Evolutionary conservation across 1,140 invertebrate species (phyloP).

Genomic region (Littorina saxatilis): DNA sequence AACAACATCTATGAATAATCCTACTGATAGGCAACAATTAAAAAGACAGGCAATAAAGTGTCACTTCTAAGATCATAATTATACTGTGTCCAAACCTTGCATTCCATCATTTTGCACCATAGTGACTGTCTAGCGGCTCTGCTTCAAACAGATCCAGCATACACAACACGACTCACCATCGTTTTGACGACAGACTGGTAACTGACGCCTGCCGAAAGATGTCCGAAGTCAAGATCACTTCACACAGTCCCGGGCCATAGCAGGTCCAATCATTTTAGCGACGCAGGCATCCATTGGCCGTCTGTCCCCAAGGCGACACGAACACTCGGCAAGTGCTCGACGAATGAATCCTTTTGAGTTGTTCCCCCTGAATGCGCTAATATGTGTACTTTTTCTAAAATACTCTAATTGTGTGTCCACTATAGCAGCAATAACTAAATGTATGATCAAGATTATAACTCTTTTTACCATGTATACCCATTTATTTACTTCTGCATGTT

Average conservation of each 20-base stretch:
- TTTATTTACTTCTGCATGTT: no score
- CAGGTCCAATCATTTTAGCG: neutral
- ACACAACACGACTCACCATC: conserved; percentile 1
- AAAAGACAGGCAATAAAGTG: no score
- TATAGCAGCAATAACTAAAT: no score
- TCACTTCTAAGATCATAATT: no score
- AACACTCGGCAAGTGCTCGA: neutral
- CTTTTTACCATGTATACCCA: no score
- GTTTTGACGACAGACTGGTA: neutral
- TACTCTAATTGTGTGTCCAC: no score
- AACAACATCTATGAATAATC: no score
- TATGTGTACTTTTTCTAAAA: no score
- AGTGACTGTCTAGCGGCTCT: neutral
- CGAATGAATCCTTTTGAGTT: neutral
- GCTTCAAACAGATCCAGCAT: neutral
- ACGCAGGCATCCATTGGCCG: conserved; percentile 19
- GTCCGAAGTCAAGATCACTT: conserved; percentile 15
- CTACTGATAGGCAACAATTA: no score
- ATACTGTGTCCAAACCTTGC: conserved; percentile 11
- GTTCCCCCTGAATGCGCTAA: conserved; percentile 1
- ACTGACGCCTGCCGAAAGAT: neutral
- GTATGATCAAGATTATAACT: no score
- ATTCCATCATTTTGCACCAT: neutral
- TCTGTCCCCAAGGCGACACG: conserved; percentile 34
- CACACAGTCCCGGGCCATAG: neutral